These are phyloP conservation scores for Rhabdomys pumilio DNA, from an alignment of 2,797 vertebrate genomes.

Conservation along the genomic window DNA sequence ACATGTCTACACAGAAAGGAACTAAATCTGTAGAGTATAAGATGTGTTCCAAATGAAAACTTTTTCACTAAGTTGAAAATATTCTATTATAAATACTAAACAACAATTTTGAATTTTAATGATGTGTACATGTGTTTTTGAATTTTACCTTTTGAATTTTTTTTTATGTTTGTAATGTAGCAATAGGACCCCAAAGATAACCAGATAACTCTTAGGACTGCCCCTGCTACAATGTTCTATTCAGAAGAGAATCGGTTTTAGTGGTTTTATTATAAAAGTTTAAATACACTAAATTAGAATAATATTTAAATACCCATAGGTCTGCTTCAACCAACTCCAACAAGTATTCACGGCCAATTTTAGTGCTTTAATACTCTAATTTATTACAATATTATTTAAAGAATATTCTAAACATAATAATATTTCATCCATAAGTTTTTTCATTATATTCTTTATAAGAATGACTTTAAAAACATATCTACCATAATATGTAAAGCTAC, in stretches of 20 bases:
- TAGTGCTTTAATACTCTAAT: too few species aligned
- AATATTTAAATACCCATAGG: neutral
- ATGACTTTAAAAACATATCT: neutral
- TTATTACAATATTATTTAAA: neutral
- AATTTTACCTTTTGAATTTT: neutral
- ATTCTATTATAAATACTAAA: neutral
- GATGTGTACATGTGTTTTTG: neutral
- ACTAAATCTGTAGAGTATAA: neutral
- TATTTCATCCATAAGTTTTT: neutral
- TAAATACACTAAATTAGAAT: conserved; percentile 43
- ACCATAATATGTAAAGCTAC: neutral
- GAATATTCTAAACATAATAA: neutral
- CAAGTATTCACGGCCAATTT: neutral
- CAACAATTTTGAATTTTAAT: conserved; percentile 18
- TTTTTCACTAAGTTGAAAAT: neutral
- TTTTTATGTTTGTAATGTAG: neutral
- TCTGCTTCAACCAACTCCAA: neutral
- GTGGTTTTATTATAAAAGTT: neutral
- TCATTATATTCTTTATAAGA: neutral
- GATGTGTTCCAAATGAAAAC: neutral
- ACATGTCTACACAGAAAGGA: neutral
- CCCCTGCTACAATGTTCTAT: neutral
- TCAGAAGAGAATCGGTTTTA: neutral
- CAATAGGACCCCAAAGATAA: neutral
- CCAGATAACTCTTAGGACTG: neutral